These are phyloP conservation scores for Argopecten irradians DNA, from an alignment of 1,140 invertebrate genomes.

Conservation along the genomic window DNA sequence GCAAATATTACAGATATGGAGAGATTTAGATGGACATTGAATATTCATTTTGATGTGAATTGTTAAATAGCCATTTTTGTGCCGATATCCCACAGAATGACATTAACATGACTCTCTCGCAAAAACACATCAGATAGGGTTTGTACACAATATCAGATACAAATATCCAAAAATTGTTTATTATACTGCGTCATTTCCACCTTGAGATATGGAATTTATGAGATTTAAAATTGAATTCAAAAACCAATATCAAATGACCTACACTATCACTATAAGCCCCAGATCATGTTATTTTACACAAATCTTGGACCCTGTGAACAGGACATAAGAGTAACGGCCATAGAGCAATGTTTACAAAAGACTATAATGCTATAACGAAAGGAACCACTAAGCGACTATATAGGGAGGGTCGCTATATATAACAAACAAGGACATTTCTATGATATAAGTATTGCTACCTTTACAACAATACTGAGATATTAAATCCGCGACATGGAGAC, in stretches of 20 bases:
- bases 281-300: not conserved
- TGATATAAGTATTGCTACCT: not conserved
- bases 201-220: not conserved
- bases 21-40: too few relatives aligned
- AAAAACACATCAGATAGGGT: not conserved
- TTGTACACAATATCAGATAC: not conserved
- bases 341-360: not conserved
- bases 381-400: too few relatives aligned
- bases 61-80: too few relatives aligned
- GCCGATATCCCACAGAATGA: too few relatives aligned
- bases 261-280: not conserved
- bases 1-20: not conserved
- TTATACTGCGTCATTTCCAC: not conserved
- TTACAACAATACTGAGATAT: not conserved
- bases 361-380: too few relatives aligned
- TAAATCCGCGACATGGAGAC: not conserved
- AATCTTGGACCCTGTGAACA: not conserved
- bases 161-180: not conserved
- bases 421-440: too few relatives aligned
- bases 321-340: not conserved
- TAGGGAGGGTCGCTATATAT: too few relatives aligned
- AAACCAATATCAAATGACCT: not conserved
- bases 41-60: too few relatives aligned
- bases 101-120: not conserved
- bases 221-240: constrained; percentile 12